Evolutionary conservation across 35 echinoderm and acorn worm genomes (phyloP).

Genomic region (Hemicentrotus pulcherrimus): DNA sequence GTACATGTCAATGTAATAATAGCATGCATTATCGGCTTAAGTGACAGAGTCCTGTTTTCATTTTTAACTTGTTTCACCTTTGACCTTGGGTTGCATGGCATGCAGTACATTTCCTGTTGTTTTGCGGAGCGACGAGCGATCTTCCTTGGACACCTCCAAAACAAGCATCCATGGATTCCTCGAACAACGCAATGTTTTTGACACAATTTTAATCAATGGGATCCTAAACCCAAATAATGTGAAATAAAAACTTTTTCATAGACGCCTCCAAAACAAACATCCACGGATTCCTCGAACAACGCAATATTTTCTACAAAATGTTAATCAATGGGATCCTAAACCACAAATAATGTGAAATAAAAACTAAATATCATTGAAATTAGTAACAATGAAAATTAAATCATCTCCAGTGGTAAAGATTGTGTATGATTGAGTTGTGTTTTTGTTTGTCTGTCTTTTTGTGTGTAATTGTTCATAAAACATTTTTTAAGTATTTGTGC

Average conservation of each 20-base stretch:
- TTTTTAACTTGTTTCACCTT: background rate
- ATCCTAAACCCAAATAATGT: too few species aligned
- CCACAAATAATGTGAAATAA: too few species aligned
- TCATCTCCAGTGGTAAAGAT: too few species aligned
- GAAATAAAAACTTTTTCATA: background rate
- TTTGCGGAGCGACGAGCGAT: background rate
- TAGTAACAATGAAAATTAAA: too few species aligned
- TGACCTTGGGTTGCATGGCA: slow-evolving; percentile 6
- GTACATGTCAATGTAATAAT: background rate
- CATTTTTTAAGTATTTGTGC: too few species aligned
- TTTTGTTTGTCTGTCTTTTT: too few species aligned
- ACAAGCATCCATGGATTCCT: background rate
- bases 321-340: too few species aligned
- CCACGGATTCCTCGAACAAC: background rate
- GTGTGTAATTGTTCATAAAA: too few species aligned
- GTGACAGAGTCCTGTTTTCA: slow-evolving; percentile 17
- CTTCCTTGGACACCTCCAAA: background rate
- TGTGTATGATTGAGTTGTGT: too few species aligned
- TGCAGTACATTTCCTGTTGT: slow-evolving; percentile 32
- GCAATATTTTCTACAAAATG: too few species aligned
- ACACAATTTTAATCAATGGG: too few species aligned
- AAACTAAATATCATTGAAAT: too few species aligned
- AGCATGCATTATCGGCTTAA: background rate
- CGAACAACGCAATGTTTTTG: background rate
- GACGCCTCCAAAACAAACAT: background rate